Evolutionary conservation across 2,113 vertebrate genomes (phyloP).

Genomic region (Anas platyrhynchos): DNA sequence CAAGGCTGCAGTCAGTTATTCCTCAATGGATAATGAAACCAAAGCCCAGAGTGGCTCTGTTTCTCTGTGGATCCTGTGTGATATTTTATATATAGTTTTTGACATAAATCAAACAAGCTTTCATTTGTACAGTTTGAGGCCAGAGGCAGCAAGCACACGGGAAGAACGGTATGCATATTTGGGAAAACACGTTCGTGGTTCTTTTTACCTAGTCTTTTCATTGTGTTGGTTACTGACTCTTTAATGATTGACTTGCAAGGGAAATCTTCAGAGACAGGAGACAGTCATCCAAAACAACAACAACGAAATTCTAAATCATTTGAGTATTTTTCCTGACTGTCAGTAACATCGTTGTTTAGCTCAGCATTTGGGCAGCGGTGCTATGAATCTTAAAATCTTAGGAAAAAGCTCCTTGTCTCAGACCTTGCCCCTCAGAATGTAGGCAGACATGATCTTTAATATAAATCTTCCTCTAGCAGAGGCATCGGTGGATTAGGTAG

Average conservation of each 20-base stretch:
- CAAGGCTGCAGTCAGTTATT: slow-evolving; percentile 67
- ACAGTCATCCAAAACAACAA: slow-evolving; percentile 33
- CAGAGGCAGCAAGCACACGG: slow-evolving; percentile 37
- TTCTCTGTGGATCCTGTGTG: slow-evolving; percentile 56
- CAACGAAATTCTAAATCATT: background rate
- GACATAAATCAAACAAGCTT: slow-evolving; percentile 70
- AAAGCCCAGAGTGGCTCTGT: slow-evolving; percentile 57
- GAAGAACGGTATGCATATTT: background rate
- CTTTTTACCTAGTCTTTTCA: slow-evolving; percentile 50
- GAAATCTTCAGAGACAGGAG: slow-evolving; percentile 22
- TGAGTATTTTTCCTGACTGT: slow-evolving; percentile 26
- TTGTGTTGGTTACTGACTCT: slow-evolving; percentile 6
- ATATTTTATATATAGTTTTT: slow-evolving; percentile 71
- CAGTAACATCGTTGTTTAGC: background rate
- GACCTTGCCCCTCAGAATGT: background rate
- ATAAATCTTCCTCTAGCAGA: background rate
- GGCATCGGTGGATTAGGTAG: background rate
- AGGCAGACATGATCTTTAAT: background rate
- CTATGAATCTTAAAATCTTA: slow-evolving; percentile 2
- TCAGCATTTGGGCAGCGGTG: background rate
- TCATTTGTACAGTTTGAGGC: slow-evolving; percentile 59
- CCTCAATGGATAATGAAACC: slow-evolving; percentile 54
- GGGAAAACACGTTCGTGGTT: background rate
- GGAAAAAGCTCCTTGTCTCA: background rate
- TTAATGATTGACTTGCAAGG: slow-evolving; percentile 44